Evolutionary conservation across 2,797 vertebrate species (phyloP).

Genomic region (Mus spretus): DNA sequence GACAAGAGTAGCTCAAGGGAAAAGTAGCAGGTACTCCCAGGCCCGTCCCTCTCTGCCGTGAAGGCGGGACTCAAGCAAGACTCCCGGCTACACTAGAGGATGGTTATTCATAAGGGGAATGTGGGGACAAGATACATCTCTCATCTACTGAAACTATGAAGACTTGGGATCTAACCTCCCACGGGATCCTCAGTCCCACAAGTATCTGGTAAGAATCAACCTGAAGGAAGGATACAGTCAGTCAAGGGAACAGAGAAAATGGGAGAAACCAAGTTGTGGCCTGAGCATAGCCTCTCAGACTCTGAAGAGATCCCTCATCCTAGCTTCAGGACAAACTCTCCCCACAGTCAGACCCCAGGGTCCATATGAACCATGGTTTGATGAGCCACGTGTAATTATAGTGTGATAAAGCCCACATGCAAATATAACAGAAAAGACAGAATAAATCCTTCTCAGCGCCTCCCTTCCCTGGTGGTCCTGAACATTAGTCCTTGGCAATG

Average conservation of each 20-base stretch:
- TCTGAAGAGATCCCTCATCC: not conserved
- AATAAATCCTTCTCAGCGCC: not conserved
- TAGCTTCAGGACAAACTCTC: not conserved
- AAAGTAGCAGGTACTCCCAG: not conserved
- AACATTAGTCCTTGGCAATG: constrained; percentile 67
- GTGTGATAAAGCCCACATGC: constrained; percentile 48
- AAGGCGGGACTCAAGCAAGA: not conserved
- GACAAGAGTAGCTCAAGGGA: not conserved
- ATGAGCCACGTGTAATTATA: constrained; percentile 55
- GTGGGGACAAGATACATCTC: not conserved
- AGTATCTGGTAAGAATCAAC: constrained; percentile 11
- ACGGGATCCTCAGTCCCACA: not conserved
- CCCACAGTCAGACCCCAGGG: not conserved
- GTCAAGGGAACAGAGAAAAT: not conserved
- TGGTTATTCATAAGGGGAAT: not conserved
- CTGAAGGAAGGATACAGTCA: not conserved
- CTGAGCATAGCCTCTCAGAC: not conserved
- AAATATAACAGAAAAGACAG: constrained; percentile 42
- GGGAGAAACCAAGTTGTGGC: not conserved
- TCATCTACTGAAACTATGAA: not conserved
- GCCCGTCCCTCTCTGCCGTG: not conserved
- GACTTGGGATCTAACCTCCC: not conserved
- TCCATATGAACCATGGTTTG: not conserved
- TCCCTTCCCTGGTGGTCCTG: constrained; percentile 42
- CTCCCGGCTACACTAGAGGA: not conserved